Base-by-base conservation (phyloP, 1,140 invertebrate genomes). In the Heliconius hermathena region DNA sequence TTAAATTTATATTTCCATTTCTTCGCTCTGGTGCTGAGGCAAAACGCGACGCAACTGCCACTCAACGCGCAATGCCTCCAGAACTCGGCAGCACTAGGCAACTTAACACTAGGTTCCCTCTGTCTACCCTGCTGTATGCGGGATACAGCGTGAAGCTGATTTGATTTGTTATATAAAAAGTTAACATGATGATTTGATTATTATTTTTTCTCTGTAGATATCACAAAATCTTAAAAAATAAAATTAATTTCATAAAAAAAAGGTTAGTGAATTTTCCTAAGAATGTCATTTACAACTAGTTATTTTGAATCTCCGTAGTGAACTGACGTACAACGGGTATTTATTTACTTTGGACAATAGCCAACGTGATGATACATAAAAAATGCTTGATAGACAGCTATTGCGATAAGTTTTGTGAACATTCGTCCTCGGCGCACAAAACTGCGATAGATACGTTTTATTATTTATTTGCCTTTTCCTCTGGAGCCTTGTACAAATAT, bases 281-380 rank as follows among this genome's bases (percentile, higher is more conserved):
- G n/a, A 46, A 29, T 76, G 52, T 46, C 66, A 78, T 78, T 66
- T 70, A 85, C 76, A 81, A 79, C 79, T 85, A 26, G 74, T 60
- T 76, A 87, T 87, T 87, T 86, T 82, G 75, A 82, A 74, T 76
- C 54, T 71, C 80, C 60, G 1, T 76, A 73, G 60, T 86, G 83
- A 85, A 87, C 87, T 84, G 86, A 86, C 83, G 87, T 83, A 84
- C 80, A 84, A 70, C 72, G 76, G 82, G 81, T 83, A 85, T 88
- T 87, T 81, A 79, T 88, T 87, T 81, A 79, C 54, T 82, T 85
- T 89, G 88, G 87, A 87, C 66, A 20, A 6, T 11, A 73, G 86
- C 88, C 88, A 89, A 80, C 57, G 26, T 54, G 74, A 76, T 78
- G 82, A 83, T 84, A 81, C 77, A 81, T 60, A 76, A 83, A 84